These are phyloP conservation scores for Leptinotarsa tumamoca DNA, from an alignment of 2,888 invertebrate genomes.

Conservation along the genomic window DNA sequence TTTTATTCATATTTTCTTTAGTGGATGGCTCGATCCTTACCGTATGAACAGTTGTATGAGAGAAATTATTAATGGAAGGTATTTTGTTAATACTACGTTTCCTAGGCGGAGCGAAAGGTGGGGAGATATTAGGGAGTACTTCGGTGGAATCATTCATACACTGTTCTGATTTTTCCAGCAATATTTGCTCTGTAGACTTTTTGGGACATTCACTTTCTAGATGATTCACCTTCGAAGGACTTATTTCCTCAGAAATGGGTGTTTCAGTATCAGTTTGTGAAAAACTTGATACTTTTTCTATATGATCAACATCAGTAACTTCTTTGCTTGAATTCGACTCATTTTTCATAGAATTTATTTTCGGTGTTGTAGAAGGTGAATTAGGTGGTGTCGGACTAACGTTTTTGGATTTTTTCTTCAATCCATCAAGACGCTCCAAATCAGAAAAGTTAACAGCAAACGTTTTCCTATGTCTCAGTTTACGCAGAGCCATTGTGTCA, in stretches of 20 bases:
- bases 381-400: slow-evolving; percentile 65
- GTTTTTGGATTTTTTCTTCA: slow-evolving; percentile 53
- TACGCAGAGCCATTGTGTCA: slow-evolving; percentile 87
- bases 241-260: not conserved
- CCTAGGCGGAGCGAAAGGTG: slow-evolving; percentile 64
- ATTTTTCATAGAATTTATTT: not conserved
- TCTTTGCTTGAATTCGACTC: not conserved
- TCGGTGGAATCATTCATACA: slow-evolving; percentile 33
- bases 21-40: slow-evolving; percentile 47
- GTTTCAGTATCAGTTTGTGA: not conserved
- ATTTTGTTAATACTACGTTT: slow-evolving; percentile 63
- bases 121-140: slow-evolving; percentile 38
- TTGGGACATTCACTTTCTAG: not conserved
- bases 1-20: slow-evolving; percentile 59
- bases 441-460: slow-evolving; percentile 72
- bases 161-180: slow-evolving; percentile 38
- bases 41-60: slow-evolving; percentile 37
- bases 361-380: slow-evolving; percentile 68
- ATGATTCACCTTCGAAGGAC: not conserved
- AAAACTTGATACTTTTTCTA: not conserved
- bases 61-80: slow-evolving; percentile 50
- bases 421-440: slow-evolving; percentile 59
- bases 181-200: slow-evolving; percentile 32
- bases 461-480: slow-evolving; percentile 72
- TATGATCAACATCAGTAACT: not conserved